Evolutionary conservation across 2,888 invertebrate genomes (phyloP), one percentile per base, ranked within the genome.

Genomic region (Nomada ferruginata): DNA sequence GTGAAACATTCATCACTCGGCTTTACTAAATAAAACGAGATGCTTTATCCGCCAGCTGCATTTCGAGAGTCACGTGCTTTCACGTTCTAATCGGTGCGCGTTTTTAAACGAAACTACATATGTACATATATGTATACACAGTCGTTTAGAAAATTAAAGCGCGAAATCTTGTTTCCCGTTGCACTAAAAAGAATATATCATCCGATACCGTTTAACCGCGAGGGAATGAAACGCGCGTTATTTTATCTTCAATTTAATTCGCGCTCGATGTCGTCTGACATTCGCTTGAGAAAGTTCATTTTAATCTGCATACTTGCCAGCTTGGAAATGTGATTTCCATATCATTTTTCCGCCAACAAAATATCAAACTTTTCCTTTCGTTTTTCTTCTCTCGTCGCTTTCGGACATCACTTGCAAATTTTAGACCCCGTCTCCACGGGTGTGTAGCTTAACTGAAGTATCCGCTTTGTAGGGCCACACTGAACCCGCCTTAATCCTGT

Each of bases 401-500:
- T 70, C 69, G 60, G 52, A 2, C 23, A 69, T 66, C 79, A 47
- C 71, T 76, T 63, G 80, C 76, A 78, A 85, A 79, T 87, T 85
- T 79, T 71, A 44, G 63, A 53, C 61, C 79, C 76, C 76, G 74
- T 78, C 82, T 77, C 83, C 68, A n/a, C 79, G 65, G 57, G 76
- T 53, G 66, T 44, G 73, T 72, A 74, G 81, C 77, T 88, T 74
- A 82, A 85, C 87, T 29, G 83, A 85, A 82, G 85, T 84, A 80
- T 84, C 78, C 79, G 76, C 81, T 83, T 84, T 78, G 77, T 80
- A 75, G 80, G 79, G 85, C 81, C 85, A 78, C 76, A 68, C 76
- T 76, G 85, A 87, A 77, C 82, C 87, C 85, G 83, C 79, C 82
- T 87, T 89, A 86, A 89, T 89, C 89, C 85, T 79, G 82, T 89